Percentiles rank a stretch among this genome's conserved stretches.
These are phyloP conservation scores for Planococcus citri DNA, from an alignment of 1,140 invertebrate genomes.

Conservation along the genomic window DNA sequence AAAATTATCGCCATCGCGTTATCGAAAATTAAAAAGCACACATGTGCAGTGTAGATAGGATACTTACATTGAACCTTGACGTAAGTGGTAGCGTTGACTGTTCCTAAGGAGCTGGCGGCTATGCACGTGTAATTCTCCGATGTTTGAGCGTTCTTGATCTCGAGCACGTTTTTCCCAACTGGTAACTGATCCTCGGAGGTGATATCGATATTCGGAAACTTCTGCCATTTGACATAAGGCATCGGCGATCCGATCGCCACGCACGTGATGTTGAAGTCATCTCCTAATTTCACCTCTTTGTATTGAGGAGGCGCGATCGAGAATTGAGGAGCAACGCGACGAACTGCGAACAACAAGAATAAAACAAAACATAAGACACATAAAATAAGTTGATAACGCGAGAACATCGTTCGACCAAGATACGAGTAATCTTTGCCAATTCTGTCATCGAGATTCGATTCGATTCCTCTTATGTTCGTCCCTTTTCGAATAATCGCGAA, in stretches of 20 bases:
- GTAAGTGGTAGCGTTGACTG: conserved; percentile 70
- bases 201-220: conserved; percentile 63
- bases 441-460: too few species aligned
- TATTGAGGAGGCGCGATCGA: conserved; percentile 71
- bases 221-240: conserved; percentile 92
- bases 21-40: too few species aligned
- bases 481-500: too few species aligned
- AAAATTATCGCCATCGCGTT: too few species aligned
- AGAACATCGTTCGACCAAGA: too few species aligned
- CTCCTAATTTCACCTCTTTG: conserved; percentile 79
- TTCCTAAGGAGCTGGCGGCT: conserved; percentile 83
- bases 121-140: conserved; percentile 95
- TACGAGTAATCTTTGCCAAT: too few species aligned
- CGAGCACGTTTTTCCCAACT: conserved; percentile 71
- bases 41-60: too few species aligned
- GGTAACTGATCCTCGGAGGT: conserved; percentile 75
- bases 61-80: conserved; percentile 92
- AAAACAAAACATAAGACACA: not conserved
- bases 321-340: conserved; percentile 86
- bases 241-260: conserved; percentile 94
- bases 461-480: too few species aligned
- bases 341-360: conserved; percentile 47
- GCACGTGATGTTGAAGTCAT: conserved; percentile 83
- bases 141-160: conserved; percentile 72
- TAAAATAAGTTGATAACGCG: too few species aligned